Conservation (phyloP, 2,113 vertebrate genomes). For the Brachyhypopomus gauderio region DNA sequence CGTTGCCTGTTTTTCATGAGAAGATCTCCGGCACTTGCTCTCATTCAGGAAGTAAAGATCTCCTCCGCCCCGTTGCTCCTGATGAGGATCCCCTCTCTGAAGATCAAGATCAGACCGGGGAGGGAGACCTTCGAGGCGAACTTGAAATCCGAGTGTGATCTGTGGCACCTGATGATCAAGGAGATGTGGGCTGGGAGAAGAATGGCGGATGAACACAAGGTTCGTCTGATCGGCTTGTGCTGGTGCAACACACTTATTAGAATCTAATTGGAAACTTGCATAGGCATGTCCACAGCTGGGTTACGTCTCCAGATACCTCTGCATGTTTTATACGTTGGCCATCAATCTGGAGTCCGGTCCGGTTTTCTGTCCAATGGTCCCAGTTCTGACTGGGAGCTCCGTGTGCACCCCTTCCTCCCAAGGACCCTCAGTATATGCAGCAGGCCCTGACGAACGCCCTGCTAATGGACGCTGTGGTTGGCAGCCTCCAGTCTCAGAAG, state of each 20-base stretch:
- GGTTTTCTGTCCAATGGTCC: not conserved
- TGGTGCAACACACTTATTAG: not conserved
- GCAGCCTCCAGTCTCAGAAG: conserved; percentile 85
- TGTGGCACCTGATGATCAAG: conserved; percentile 96
- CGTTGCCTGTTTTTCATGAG: too few species aligned
- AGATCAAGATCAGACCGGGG: conserved; percentile 78
- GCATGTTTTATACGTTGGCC: not conserved
- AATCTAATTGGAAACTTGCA: too few species aligned
- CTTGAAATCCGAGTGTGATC: conserved; percentile 91
- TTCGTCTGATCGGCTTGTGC: conserved; percentile 49
- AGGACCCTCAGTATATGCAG: conserved; percentile 96
- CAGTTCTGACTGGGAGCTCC: not conserved
- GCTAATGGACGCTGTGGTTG: conserved; percentile 94
- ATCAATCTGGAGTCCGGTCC: too few species aligned
- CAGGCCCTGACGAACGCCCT: conserved; percentile 92
- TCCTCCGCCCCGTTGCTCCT: conserved; percentile 84
- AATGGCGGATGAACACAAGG: conserved; percentile 95
- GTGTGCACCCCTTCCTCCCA: not conserved
- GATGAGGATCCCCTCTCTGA: conserved; percentile 86
- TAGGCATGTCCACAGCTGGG: too few species aligned
- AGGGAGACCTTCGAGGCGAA: conserved; percentile 92
- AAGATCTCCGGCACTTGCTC: not conserved
- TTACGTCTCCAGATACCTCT: not conserved
- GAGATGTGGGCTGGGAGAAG: conserved; percentile 96
- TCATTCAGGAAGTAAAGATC: conserved; percentile 86